Base-by-base conservation (phyloP, 2,888 invertebrate genomes). In the Nomada hirtipes region DNA sequence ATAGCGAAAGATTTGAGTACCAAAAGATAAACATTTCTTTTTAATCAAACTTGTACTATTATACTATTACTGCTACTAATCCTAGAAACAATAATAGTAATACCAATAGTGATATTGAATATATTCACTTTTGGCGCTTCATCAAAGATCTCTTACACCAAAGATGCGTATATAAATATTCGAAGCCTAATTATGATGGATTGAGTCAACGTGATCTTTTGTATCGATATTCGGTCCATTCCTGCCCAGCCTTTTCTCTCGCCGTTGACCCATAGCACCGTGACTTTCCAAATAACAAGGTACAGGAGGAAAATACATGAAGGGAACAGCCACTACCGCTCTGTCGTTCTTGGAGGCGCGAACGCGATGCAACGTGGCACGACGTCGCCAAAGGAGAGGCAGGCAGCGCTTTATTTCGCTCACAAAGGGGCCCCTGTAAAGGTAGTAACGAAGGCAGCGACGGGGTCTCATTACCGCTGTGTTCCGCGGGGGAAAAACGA, bases 361-460 rank as follows among this genome's bases (percentile, higher is more conserved):
- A 76, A 78, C 81, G 70, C 50, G 80, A 74, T 69, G 64, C 64
- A 76, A 77, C 63, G 47, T 42, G 73, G 70, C 26, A 26, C 79
- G 55, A 60, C 57, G 26, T 36, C 50, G 18, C 68, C 63, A 75
- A 76, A 65, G 65, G 69, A 52, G 47, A 23, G 64, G 29, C 74
- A 64, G 76, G 64, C 74, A 65, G 74, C 65, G 70, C 72, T 85
- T 84, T 86, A 80, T 83, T 86, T 83, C 75, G 68, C 83, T 80
- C 74, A 83, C 83, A 85, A 85, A 86, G 77, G 65, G 63, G 36
- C 72, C 53, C 67, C 61, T 72, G 79, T 70, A 73, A 79, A 83
- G 73, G 68, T 67, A 71, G 84, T 79, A 86, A 86, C 76, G 76
- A 86, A 78, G 74, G 75, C 83, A 76, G 60, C 72, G 85, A 85